Base-by-base conservation (phyloP, 2,888 invertebrate species). In the Sialis lutaria region DNA sequence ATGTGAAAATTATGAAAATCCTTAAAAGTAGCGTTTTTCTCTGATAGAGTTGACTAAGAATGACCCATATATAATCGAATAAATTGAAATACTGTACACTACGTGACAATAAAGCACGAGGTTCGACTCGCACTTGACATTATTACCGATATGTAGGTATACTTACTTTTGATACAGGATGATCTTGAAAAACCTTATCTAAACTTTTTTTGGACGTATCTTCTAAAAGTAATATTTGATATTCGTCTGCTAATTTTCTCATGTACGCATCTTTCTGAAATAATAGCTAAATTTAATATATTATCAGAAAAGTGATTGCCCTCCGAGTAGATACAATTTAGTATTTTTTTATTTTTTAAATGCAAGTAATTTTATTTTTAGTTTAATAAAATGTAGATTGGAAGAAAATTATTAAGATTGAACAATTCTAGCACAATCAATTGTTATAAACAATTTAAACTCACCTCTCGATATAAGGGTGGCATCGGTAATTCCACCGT, bases 131-230 rank as follows among this genome's bases (percentile, higher is more conserved):
- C 30, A n/a, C 37, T 32, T 8, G 5, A 9, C 40, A 31, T 6
- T 5, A 2, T 4, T 9, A 10, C 22, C 6, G n/a, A n/a, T 10
- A 39, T 6, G 3, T 32, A n/a, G n/a, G n/a, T n/a, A n/a, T n/a
- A 34, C 42, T 54, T 53, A 82, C 84, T 72, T 79, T 82, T 56
- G 75, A 74, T 51, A 78, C 68, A n/a, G 79, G 77, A 45, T 72
- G 59, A 49, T 68, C 67, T 13, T 63, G 58, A 54, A 63, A 68
- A 42, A 57, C 59, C 34, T 22, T 22, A 22, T 22, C 22, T 22
- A 60, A 57, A 7, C 63, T 55, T 37, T 63, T 57, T 49, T 61
- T 68, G 49, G 69, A 70, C 4, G 74, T 73, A 55, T 72, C 74
- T 51, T 74, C 75, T n/a, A 75, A 70, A 31, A 75, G 56, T 7